phyloP scores from a whole-genome alignment of 2,113 vertebrate genomes.

The Cromileptes altivelis region DNA sequence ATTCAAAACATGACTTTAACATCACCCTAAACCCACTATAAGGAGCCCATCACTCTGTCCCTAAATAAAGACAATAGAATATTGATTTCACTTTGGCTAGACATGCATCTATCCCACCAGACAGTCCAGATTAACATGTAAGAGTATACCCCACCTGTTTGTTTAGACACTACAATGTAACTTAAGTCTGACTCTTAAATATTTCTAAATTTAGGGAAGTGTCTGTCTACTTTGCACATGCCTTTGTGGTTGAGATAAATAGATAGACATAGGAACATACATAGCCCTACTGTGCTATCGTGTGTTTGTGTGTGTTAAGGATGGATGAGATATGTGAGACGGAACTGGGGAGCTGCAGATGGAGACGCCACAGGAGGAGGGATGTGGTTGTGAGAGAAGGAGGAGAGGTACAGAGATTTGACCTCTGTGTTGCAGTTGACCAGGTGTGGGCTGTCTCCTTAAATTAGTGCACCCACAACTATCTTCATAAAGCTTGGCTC shows the following conservation, averaged over 20 bases:
- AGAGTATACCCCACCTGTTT: constrained; percentile 1
- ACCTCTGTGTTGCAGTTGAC: constrained; percentile 55
- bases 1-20: too few relatives aligned
- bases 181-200: background rate
- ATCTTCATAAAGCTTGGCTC: constrained; percentile 24
- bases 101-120: background rate
- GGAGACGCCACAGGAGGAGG: constrained; percentile 64
- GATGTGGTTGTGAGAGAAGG: constrained; percentile 41
- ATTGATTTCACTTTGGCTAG: constrained; percentile 5
- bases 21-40: background rate
- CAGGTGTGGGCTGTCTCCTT: constrained; percentile 66
- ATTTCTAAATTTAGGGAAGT: constrained; percentile 13
- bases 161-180: constrained; percentile 28
- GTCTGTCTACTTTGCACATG: constrained; percentile 23
- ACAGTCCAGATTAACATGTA: background rate
- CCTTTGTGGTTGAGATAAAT: constrained; percentile 38
- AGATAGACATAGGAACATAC: constrained; percentile 1
- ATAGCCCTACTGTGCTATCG: constrained; percentile 12
- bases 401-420: constrained; percentile 34
- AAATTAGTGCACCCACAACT: constrained; percentile 36
- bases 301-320: constrained; percentile 2
- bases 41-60: background rate
- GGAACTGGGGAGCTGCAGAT: constrained; percentile 52
- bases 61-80: constrained; percentile 14
- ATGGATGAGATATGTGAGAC: constrained; percentile 50